These are phyloP conservation scores for Macrobrachium rosenbergii DNA, from an alignment of 1,140 invertebrate species.

Conservation along the genomic window DNA sequence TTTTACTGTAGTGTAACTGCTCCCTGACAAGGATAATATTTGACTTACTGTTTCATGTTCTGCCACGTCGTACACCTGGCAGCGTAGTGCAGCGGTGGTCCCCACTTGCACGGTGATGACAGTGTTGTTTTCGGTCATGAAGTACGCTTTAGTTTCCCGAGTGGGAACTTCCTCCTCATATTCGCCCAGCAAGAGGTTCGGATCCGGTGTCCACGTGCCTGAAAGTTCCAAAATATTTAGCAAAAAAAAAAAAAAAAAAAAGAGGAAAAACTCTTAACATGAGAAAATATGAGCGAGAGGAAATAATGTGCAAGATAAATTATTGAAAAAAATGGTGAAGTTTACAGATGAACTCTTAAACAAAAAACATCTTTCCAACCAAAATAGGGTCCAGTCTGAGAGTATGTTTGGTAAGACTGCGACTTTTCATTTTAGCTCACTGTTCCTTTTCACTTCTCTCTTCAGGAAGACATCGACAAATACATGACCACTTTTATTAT, in stretches of 20 bases:
- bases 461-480: no score
- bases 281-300: neutral
- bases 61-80: constrained; percentile 48
- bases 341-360: no score
- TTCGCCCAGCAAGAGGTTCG: constrained; percentile 29
- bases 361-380: no score
- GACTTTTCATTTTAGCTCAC: no score
- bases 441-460: no score
- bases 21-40: neutral
- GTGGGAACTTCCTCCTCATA: constrained; percentile 35
- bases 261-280: neutral
- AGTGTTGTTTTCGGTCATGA: constrained; percentile 53
- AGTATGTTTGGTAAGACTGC: no score
- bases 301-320: neutral
- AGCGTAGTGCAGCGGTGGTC: constrained; percentile 41
- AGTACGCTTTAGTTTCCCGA: constrained; percentile 49
- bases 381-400: no score
- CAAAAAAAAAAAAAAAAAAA: neutral
- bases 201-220: constrained; percentile 45
- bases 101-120: constrained; percentile 46
- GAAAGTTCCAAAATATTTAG: neutral
- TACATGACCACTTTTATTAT: no score
- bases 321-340: no score
- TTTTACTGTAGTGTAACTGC: neutral
- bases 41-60: constrained; percentile 51